Evolutionary conservation across 2,888 invertebrate genomes (phyloP).

Genomic region (Pyrrhosoma nymphula): DNA sequence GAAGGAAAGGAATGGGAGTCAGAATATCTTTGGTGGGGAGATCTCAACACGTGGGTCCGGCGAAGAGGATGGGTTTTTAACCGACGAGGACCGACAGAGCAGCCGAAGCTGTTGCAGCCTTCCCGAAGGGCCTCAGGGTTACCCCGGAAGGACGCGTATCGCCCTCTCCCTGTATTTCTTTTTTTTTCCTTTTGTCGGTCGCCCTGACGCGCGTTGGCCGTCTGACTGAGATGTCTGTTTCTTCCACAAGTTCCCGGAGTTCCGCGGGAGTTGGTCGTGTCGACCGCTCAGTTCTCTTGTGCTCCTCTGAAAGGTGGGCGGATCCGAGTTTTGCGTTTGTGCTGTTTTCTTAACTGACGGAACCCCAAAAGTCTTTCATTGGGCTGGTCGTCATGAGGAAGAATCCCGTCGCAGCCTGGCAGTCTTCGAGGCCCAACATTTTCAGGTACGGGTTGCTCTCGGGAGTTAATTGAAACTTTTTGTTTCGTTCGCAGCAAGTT

Average conservation of each 20-base stretch:
- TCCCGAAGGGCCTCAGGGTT: no score
- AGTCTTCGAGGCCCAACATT: constrained; percentile 9
- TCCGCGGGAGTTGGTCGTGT: neutral
- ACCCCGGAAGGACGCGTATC: neutral
- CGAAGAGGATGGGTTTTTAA: no score
- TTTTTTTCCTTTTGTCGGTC: no score
- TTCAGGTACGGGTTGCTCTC: neutral
- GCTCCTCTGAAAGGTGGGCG: neutral
- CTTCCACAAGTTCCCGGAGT: neutral
- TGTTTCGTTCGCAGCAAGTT: no score
- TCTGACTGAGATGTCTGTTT: neutral
- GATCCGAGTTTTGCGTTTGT: neutral
- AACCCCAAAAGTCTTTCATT: neutral
- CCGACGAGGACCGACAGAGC: neutral
- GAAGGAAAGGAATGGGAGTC: neutral
- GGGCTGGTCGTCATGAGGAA: neutral
- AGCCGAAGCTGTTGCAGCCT: neutral
- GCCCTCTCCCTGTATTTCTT: no score
- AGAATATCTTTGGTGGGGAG: no score
- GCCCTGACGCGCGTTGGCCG: no score
- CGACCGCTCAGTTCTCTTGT: neutral
- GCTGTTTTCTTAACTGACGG: neutral
- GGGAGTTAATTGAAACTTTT: no score
- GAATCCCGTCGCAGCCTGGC: neutral
- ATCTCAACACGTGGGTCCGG: no score